Percentiles rank a stretch among this genome's conserved stretches.
Evolutionary conservation across 2,113 vertebrate species (phyloP).

Genomic region (Lates calcarifer): DNA sequence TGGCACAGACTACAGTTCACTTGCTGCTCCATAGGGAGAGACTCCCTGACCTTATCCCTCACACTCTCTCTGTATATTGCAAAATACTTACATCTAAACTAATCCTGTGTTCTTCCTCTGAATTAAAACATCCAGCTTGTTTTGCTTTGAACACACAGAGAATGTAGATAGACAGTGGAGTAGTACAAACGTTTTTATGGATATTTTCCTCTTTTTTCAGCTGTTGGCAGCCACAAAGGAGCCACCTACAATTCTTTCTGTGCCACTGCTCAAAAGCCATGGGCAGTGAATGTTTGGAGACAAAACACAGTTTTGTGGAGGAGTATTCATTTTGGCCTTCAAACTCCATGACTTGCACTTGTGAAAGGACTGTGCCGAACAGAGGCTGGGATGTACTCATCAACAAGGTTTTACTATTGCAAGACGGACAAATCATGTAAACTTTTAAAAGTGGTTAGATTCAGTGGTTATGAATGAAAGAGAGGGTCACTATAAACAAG

Average conservation of each 20-base stretch:
- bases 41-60: slow-evolving; percentile 78
- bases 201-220: background rate
- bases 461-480: background rate
- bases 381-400: background rate
- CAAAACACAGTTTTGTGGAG: slow-evolving; percentile 19
- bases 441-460: background rate
- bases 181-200: background rate
- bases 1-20: slow-evolving; percentile 78
- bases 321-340: background rate
- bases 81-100: slow-evolving; percentile 36
- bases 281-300: slow-evolving; percentile 1
- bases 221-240: background rate
- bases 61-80: slow-evolving; percentile 24
- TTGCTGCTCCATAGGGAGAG: slow-evolving; percentile 73
- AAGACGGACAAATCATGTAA: background rate
- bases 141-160: background rate
- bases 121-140: background rate
- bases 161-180: background rate
- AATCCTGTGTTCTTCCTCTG: background rate
- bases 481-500: background rate
- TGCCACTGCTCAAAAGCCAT: background rate
- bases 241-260: background rate
- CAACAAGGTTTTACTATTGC: background rate
- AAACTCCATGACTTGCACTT: background rate
- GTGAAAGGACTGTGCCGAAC: background rate